Evolutionary conservation across 92 coral and sea anemone genomes (phyloP).

Genomic region (Siderastrea radians): DNA sequence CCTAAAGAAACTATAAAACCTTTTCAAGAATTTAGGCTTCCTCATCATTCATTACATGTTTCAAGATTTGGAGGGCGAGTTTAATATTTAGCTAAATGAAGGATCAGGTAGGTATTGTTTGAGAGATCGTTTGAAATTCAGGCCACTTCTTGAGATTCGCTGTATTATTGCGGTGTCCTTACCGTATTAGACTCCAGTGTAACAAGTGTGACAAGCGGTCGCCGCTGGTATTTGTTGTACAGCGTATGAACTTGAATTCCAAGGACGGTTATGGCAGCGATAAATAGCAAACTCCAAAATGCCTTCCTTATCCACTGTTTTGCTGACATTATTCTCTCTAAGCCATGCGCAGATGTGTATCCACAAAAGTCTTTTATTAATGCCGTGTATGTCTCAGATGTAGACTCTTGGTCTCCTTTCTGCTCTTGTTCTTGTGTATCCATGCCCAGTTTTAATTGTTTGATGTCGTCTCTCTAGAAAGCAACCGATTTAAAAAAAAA

Average conservation of each 20-base stretch:
- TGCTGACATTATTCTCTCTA: constrained; percentile 63
- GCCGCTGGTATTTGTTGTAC: constrained; percentile 42
- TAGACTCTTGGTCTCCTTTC: neutral
- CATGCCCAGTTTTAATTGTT: neutral
- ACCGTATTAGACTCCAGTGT: constrained; percentile 61
- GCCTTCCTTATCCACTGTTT: constrained; percentile 55
- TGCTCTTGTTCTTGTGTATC: neutral
- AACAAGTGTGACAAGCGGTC: constrained; percentile 62
- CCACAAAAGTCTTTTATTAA: constrained; percentile 65
- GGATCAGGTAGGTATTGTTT: too few species aligned
- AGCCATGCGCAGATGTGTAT: constrained; percentile 70
- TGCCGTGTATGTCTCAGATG: constrained; percentile 21
- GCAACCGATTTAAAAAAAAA: neutral
- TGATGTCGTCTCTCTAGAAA: neutral
- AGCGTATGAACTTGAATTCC: constrained; percentile 41
- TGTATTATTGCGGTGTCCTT: too few species aligned
- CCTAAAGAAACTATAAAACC: too few species aligned
- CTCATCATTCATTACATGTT: too few species aligned
- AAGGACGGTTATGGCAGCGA: constrained; percentile 52
- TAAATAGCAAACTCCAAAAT: constrained; percentile 66
- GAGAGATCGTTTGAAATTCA: too few species aligned
- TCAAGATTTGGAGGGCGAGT: too few species aligned
- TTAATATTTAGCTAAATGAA: too few species aligned
- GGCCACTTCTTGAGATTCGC: neutral
- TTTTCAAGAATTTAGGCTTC: too few species aligned